phyloP scores from a whole-genome alignment of 2,797 vertebrate species.

The Hipposideros larvatus region DNA sequence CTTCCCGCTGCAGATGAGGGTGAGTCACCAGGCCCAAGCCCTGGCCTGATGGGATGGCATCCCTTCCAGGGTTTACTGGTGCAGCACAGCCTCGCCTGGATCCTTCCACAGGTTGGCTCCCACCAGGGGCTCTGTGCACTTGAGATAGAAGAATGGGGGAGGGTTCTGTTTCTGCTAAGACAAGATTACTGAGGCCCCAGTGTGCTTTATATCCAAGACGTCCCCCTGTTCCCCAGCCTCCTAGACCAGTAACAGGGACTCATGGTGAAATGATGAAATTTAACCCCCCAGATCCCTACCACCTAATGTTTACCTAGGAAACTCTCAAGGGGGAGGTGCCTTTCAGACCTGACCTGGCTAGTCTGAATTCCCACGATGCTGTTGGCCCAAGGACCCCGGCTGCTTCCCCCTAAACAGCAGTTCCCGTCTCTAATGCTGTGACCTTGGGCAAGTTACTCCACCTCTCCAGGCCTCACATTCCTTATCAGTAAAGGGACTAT shows the following conservation, averaged over 20 bases:
- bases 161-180: background rate
- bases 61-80: background rate
- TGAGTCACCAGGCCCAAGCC: background rate
- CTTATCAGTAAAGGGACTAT: background rate
- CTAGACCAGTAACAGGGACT: background rate
- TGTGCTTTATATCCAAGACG: background rate
- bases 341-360: background rate
- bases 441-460: slow-evolving; percentile 72
- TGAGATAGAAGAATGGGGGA: background rate
- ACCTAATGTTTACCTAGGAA: background rate
- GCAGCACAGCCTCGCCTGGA: background rate
- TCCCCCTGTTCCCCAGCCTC: background rate
- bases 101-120: background rate
- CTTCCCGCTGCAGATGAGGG: background rate
- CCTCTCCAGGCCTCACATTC: slow-evolving; percentile 46
- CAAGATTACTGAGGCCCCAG: background rate
- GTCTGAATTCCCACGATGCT: background rate
- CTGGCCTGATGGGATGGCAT: background rate
- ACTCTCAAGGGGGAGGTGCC: background rate
- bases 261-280: background rate
- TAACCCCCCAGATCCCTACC: background rate
- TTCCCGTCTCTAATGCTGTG: slow-evolving; percentile 28
- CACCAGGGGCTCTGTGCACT: background rate
- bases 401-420: background rate
- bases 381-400: background rate